A percentile compares a stretch with the other conserved stretches of the same genome.
Conservation (phyloP, 2,888 invertebrate species). For the Neelides folsomi region DNA sequence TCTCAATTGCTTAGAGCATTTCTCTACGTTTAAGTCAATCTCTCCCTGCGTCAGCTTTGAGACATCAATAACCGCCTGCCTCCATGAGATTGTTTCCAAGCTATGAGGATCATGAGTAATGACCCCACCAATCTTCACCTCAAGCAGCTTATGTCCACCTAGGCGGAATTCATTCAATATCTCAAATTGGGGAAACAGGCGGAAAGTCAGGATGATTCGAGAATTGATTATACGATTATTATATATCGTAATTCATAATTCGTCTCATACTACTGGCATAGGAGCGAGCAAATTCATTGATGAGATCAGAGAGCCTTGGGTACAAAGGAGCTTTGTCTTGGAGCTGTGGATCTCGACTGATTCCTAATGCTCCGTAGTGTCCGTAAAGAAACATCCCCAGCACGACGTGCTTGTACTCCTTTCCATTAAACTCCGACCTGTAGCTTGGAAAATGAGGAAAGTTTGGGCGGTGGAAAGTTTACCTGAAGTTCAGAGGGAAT, state of each 20-base stretch:
- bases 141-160: conserved; percentile 28
- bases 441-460: background rate
- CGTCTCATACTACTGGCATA: conserved; percentile 23
- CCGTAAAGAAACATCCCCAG: conserved; percentile 30
- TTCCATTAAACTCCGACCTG: conserved; percentile 24
- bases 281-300: conserved; percentile 19
- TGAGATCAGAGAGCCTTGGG: conserved; percentile 20
- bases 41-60: conserved; percentile 4
- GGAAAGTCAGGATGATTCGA: too few relatives aligned
- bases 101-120: conserved; percentile 30
- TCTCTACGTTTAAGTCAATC: conserved; percentile 19
- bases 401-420: conserved; percentile 31
- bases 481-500: conserved; percentile 32
- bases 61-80: conserved; percentile 12
- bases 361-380: conserved; percentile 26
- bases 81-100: conserved; percentile 21
- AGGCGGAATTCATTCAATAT: background rate
- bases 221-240: too few relatives aligned
- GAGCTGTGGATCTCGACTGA: conserved; percentile 25
- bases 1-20: conserved; percentile 18
- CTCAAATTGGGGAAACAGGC: background rate
- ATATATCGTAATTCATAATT: too few relatives aligned
- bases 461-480: conserved; percentile 1
- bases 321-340: conserved; percentile 26
- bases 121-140: conserved; percentile 27